These are phyloP conservation scores for Puntigrus tetrazona DNA, from an alignment of 2,113 vertebrate species.

Conservation along the genomic window DNA sequence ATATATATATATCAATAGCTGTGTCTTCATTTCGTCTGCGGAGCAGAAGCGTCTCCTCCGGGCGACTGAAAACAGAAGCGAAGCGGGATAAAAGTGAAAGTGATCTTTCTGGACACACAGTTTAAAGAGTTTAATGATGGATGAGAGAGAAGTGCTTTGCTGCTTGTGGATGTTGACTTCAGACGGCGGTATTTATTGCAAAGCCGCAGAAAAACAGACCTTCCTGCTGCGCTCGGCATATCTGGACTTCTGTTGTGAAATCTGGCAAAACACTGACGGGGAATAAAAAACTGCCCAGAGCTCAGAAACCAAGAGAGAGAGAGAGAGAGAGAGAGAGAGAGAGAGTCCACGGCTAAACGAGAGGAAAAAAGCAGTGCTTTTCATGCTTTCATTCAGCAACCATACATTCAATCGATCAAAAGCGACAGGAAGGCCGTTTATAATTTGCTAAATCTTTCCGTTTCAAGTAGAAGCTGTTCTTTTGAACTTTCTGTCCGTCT, in stretches of 20 bases:
- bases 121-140: conserved; percentile 6
- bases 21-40: background rate
- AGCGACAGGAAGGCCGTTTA: background rate
- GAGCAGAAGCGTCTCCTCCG: background rate
- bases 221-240: conserved; percentile 1
- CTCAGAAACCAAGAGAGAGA: background rate
- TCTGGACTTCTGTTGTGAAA: conserved; percentile 13
- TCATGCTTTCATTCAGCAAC: background rate
- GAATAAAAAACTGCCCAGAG: background rate
- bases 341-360: background rate
- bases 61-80: background rate
- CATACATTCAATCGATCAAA: background rate
- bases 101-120: background rate
- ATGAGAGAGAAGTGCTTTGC: background rate
- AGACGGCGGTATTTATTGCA: conserved; percentile 23
- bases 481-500: background rate
- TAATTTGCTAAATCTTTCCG: background rate
- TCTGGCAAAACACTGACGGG: background rate
- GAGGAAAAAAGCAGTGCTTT: background rate
- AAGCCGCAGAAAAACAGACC: background rate
- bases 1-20: background rate
- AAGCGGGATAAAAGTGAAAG: background rate
- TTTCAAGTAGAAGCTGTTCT: background rate
- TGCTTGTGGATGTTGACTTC: conserved; percentile 2
- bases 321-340: background rate